These are phyloP conservation scores for Prorops nasuta DNA, from an alignment of 1,140 invertebrate species.

Conservation along the genomic window DNA sequence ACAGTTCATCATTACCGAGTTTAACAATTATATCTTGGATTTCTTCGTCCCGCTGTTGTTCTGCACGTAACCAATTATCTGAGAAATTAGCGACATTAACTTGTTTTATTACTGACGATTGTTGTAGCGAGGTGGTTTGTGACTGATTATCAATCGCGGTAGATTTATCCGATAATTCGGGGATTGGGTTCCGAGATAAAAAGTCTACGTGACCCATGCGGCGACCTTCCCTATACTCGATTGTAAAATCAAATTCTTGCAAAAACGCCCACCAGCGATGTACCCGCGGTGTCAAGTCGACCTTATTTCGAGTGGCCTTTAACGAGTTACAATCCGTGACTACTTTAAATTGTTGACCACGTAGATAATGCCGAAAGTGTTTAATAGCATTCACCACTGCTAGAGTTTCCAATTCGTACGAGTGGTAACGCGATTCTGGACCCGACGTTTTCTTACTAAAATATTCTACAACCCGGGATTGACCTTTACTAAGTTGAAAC, in stretches of 20 bases:
- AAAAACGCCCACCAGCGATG: constrained; percentile 26
- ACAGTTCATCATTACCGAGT: constrained; percentile 20
- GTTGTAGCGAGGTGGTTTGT: not conserved
- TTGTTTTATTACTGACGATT: constrained; percentile 9
- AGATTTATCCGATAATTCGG: not conserved
- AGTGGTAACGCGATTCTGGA: constrained; percentile 20
- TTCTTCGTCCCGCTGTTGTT: constrained; percentile 21
- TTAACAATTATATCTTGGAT: constrained; percentile 13
- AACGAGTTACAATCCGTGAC: constrained; percentile 46
- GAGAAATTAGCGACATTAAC: constrained; percentile 18
- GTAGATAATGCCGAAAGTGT: constrained; percentile 54
- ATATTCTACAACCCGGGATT: not conserved
- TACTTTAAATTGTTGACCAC: constrained; percentile 51
- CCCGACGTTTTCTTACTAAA: not conserved
- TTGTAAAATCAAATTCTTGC: constrained; percentile 25
- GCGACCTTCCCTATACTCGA: constrained; percentile 24
- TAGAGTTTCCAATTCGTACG: constrained; percentile 55
- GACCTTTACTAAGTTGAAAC: too few relatives aligned
- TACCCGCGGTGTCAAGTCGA: constrained; percentile 29
- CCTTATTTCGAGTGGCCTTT: constrained; percentile 26
- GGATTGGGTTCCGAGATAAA: constrained; percentile 25
- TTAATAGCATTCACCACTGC: constrained; percentile 54
- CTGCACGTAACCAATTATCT: constrained; percentile 24
- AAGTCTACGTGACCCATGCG: constrained; percentile 38
- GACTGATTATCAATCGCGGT: not conserved